Percentiles rank a stretch among this genome's conserved stretches.
Evolutionary conservation across 2,113 vertebrate species (phyloP).

Genomic region (Gallinago paraguaiae): DNA sequence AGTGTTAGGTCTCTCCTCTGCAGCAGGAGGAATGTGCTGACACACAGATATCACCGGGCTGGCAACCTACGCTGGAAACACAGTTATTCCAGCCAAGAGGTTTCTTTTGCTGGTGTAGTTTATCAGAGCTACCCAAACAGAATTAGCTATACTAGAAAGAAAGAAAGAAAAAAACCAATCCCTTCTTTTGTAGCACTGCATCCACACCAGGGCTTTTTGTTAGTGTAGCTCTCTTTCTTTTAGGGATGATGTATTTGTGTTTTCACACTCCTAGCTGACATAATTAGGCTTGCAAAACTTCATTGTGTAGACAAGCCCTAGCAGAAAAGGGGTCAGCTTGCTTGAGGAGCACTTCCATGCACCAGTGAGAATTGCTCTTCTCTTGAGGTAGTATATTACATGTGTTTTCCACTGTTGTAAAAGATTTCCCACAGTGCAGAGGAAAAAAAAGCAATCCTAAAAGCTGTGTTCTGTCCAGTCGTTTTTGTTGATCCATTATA

Average conservation of each 20-base stretch:
- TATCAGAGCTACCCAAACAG: slow-evolving; percentile 21
- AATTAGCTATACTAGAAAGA: not conserved
- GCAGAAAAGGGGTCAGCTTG: not conserved
- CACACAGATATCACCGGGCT: not conserved
- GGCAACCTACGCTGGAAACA: slow-evolving; percentile 33
- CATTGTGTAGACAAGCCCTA: not conserved
- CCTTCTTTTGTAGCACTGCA: not conserved
- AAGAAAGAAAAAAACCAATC: not conserved
- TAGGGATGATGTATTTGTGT: slow-evolving; percentile 15
- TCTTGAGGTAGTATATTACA: not conserved
- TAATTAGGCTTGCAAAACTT: slow-evolving; percentile 7
- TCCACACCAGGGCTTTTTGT: not conserved
- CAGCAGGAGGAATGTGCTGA: slow-evolving; percentile 55
- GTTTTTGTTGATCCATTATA: not conserved
- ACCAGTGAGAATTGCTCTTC: not conserved
- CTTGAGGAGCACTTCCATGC: not conserved
- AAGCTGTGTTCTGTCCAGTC: not conserved
- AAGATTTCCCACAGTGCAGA: not conserved
- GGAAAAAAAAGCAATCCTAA: not conserved
- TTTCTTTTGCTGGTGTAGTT: slow-evolving; percentile 29
- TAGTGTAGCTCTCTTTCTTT: not conserved
- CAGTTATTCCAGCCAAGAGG: not conserved
- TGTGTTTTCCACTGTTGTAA: not conserved
- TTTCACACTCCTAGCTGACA: not conserved
- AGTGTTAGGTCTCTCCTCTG: not conserved